Conservation (phyloP, 1,140 invertebrate genomes). For the Lineus longissimus region DNA sequence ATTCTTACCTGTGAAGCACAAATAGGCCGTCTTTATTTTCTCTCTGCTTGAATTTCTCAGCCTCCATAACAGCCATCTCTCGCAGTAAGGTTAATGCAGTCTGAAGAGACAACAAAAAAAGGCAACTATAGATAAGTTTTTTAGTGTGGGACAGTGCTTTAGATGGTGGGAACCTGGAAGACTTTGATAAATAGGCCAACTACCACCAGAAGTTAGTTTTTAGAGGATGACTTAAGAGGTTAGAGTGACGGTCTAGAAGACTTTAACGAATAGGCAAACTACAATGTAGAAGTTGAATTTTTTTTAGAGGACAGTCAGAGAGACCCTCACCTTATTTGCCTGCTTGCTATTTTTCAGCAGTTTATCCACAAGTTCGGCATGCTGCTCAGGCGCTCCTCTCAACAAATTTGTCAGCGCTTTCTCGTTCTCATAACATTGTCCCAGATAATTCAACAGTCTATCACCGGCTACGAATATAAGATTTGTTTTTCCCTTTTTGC, state of each 20-base stretch:
- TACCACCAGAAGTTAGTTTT: no score
- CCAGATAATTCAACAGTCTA: slow-evolving; percentile 62
- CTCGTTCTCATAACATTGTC: slow-evolving; percentile 63
- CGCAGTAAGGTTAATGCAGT: slow-evolving; percentile 62
- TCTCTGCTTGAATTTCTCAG: slow-evolving; percentile 59
- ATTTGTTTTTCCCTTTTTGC: slow-evolving; percentile 70
- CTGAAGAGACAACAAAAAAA: slow-evolving; percentile 31
- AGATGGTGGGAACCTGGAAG: no score
- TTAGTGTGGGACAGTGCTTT: no score
- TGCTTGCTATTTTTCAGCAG: slow-evolving; percentile 65
- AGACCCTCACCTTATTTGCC: slow-evolving; percentile 58
- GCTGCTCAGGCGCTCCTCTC: slow-evolving; percentile 66
- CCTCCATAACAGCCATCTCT: slow-evolving; percentile 66
- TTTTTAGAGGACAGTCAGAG: no score
- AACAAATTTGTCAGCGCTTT: slow-evolving; percentile 64
- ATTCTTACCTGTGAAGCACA: slow-evolving; percentile 34
- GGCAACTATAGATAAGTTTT: neutral
- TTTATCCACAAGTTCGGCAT: slow-evolving; percentile 69
- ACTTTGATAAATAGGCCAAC: no score
- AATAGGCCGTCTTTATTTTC: slow-evolving; percentile 33
- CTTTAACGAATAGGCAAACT: no score
- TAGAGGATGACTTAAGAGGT: no score
- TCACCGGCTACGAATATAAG: slow-evolving; percentile 70
- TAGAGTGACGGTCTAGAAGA: no score
- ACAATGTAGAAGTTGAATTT: no score